Conservation (phyloP, 1,140 invertebrate species). For the Tetramorium alpestre region DNA sequence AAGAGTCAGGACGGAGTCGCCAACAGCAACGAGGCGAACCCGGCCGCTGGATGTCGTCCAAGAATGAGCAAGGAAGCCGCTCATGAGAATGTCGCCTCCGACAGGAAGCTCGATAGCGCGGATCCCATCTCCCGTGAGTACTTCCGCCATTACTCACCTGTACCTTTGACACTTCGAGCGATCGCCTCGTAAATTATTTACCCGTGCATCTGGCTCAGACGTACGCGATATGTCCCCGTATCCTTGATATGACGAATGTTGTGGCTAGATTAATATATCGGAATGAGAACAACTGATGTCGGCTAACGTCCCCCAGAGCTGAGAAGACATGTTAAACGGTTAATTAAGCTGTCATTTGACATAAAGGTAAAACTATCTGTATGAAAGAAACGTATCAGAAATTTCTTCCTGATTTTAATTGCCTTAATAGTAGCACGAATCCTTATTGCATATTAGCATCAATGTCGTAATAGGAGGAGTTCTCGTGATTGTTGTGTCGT, state of each 20-base stretch:
- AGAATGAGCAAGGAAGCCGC: slow-evolving; percentile 78
- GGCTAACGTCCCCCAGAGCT: background rate
- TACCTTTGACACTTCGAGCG: slow-evolving; percentile 65
- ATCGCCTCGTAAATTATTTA: slow-evolving; percentile 72
- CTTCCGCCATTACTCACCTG: slow-evolving; percentile 69
- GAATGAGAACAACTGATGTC: background rate
- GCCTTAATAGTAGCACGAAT: slow-evolving; percentile 25
- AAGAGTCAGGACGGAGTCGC: slow-evolving; percentile 69
- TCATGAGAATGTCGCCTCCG: slow-evolving; percentile 75
- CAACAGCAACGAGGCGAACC: slow-evolving; percentile 70
- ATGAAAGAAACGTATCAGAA: background rate
- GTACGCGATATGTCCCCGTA: background rate
- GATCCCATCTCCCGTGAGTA: slow-evolving; percentile 81
- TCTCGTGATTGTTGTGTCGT: slow-evolving; percentile 40
- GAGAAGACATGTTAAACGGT: background rate
- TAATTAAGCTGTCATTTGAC: background rate
- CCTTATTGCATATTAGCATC: slow-evolving; percentile 35
- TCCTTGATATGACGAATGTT: slow-evolving; percentile 7
- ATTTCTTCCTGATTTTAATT: slow-evolving; percentile 31
- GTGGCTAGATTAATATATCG: slow-evolving; percentile 10
- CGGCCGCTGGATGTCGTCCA: slow-evolving; percentile 73
- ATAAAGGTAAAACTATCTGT: background rate
- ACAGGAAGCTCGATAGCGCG: slow-evolving; percentile 80
- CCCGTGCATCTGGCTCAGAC: slow-evolving; percentile 34
- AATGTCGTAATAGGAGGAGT: slow-evolving; percentile 33